These are phyloP conservation scores for Stomatorhinus walkeri DNA, from an alignment of 2,797 vertebrate genomes.

Conservation along the genomic window DNA sequence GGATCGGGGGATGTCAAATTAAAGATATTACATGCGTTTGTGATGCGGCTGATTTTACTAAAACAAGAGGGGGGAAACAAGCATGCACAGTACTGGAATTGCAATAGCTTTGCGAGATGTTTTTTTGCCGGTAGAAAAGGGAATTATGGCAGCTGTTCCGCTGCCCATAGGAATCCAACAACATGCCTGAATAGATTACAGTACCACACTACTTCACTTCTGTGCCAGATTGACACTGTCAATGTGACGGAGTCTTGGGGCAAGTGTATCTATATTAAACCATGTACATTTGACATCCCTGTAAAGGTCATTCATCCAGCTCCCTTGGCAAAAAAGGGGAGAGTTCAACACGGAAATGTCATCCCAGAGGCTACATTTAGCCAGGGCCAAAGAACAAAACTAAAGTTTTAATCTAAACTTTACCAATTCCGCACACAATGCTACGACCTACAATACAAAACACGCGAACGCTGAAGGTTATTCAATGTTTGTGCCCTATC, in stretches of 20 bases:
- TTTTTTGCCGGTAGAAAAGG: not conserved
- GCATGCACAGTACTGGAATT: not conserved
- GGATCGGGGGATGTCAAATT: not conserved
- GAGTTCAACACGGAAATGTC: slow-evolving; percentile 60
- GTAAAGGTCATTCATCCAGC: slow-evolving; percentile 59
- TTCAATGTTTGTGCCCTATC: not conserved
- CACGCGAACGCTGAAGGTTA: not conserved
- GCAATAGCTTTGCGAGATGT: not conserved
- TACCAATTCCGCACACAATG: not conserved
- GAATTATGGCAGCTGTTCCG: not conserved
- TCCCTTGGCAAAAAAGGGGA: slow-evolving; percentile 50
- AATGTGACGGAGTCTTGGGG: slow-evolving; percentile 56
- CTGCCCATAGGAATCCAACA: not conserved
- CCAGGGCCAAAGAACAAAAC: slow-evolving; percentile 37
- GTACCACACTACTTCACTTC: slow-evolving; percentile 28
- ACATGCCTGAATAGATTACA: not conserved
- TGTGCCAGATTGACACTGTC: slow-evolving; percentile 49
- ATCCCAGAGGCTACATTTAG: slow-evolving; percentile 46
- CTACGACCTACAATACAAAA: not conserved
- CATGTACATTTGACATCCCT: slow-evolving; percentile 33
- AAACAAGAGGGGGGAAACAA: not conserved
- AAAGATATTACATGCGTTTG: not conserved
- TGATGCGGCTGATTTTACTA: not conserved
- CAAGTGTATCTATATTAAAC: slow-evolving; percentile 60
- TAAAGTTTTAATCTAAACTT: slow-evolving; percentile 34